Conservation (phyloP, 2,888 invertebrate species). For the Drosophila nr. medialis region DNA sequence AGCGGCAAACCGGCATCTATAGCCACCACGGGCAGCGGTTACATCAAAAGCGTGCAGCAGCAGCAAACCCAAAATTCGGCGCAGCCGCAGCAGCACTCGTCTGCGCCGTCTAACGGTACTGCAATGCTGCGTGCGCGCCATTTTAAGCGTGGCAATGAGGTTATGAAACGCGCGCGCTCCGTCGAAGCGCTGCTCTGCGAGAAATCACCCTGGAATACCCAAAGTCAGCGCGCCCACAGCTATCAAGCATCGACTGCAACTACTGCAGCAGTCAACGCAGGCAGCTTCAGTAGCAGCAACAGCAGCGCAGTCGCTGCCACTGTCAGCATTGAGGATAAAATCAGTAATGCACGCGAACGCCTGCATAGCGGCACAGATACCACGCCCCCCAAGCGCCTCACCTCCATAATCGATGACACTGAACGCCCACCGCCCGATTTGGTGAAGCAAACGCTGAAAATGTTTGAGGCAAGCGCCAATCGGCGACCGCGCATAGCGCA, state of each 20-base stretch:
- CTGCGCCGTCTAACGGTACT: conserved; percentile 28
- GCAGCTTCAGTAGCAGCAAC: conserved; percentile 8
- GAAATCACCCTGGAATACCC: conserved; percentile 85
- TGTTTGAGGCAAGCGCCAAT: conserved; percentile 91
- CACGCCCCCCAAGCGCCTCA: conserved; percentile 86
- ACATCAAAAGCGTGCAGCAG: conserved; percentile 46
- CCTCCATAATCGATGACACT: conserved; percentile 88
- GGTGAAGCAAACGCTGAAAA: conserved; percentile 93
- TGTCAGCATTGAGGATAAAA: conserved; percentile 85
- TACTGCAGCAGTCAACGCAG: conserved; percentile 2
- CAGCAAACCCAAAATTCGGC: conserved; percentile 6
- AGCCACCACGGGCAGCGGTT: conserved; percentile 41
- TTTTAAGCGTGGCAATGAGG: conserved; percentile 86
- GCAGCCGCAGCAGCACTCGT: conserved; percentile 19
- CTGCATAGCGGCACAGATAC: conserved; percentile 84
- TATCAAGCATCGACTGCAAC: conserved; percentile 24
- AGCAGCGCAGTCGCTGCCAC: conserved; percentile 13
- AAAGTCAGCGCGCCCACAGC: conserved; percentile 41
- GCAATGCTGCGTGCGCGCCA: conserved; percentile 82
- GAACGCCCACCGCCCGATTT: conserved; percentile 95
- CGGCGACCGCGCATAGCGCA: conserved; percentile 84
- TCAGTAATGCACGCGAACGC: conserved; percentile 83
- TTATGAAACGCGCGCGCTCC: conserved; percentile 93
- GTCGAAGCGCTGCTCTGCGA: conserved; percentile 92
- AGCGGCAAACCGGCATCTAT: conserved; percentile 48